These are phyloP conservation scores for Sicus ferrugineus DNA, from an alignment of 2,888 invertebrate genomes.

Conservation along the genomic window DNA sequence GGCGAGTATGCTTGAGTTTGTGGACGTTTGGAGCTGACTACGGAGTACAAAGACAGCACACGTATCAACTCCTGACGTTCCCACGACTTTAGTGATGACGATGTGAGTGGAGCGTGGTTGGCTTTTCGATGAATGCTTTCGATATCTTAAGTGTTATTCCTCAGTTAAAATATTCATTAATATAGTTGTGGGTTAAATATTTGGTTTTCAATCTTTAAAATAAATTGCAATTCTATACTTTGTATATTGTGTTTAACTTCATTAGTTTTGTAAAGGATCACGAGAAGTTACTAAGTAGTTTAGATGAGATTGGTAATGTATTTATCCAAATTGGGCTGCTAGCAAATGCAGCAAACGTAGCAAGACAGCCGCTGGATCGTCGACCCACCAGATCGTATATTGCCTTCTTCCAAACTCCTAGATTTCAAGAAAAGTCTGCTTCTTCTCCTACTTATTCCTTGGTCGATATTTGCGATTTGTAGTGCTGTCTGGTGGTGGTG, in stretches of 20 bases:
- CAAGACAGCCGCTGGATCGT: not conserved
- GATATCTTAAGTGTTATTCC: constrained; percentile 14
- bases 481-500: constrained; percentile 39
- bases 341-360: too few relatives aligned
- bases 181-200: constrained; percentile 34
- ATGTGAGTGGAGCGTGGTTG: constrained; percentile 9
- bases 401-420: constrained; percentile 3
- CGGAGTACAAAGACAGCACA: not conserved
- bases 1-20: not conserved
- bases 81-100: constrained; percentile 5
- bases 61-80: not conserved
- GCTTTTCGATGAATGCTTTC: constrained; percentile 28
- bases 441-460: not conserved
- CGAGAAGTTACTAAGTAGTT: constrained; percentile 38
- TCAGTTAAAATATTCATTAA: constrained; percentile 31
- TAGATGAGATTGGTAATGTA: constrained; percentile 37
- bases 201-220: constrained; percentile 35
- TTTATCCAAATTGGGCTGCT: constrained; percentile 32
- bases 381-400: constrained; percentile 1
- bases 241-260: constrained; percentile 40
- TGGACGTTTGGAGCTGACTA: not conserved
- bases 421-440: constrained; percentile 12
- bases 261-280: constrained; percentile 36
- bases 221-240: constrained; percentile 36
- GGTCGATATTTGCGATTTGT: constrained; percentile 13